Base-by-base conservation (phyloP, 2,888 invertebrate species). In the Nomada ferruginata region DNA sequence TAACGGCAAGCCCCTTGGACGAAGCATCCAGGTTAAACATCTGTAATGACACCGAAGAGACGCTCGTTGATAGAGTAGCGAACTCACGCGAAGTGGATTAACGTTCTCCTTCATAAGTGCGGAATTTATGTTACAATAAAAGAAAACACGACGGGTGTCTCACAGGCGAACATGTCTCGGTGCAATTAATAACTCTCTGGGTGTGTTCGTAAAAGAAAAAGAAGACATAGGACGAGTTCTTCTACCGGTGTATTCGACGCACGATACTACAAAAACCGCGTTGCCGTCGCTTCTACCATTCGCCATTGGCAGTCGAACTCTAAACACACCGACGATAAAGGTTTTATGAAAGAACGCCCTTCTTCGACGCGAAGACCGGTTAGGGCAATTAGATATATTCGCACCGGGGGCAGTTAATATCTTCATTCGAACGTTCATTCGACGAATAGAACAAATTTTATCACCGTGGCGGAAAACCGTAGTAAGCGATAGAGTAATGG, bases 341-440 rank as follows among this genome's bases (percentile, higher is more conserved):
- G 88, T 91, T 92, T 92, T 92, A 92, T 89, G 90, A 91, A 86
- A 83, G 79, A 53, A 29, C 15, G 50, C 26, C 18, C 60, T 42
- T 61, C 2, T 60, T 15, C 75, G 47, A 71, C 66, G 72, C 66
- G 75, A 60, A 79, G 60, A 47, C 76, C 29, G 18, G 57, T 66
- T 52, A 68, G 47, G 47, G 89, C 90, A 92, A 92, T 92, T 92
- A 92, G 90, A 91, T 90, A 90, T 91, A 91, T 91, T 92, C 87
- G 89, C 87, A 84, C 86, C 78, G 76, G 47, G 73, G 63, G 82
- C 79, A 87, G 91, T 92, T 91, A 90, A 91, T 92, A 90, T 92
- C 91, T 92, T 90, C 87, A 90, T 91, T 85, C 80, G 84, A 72
- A 76, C 36, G 36, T 36, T 36, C 36, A 36, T 36, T 7, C 36